phyloP scores from a whole-genome alignment of 2,797 vertebrate species.

The Dicrostonyx torquatus region DNA sequence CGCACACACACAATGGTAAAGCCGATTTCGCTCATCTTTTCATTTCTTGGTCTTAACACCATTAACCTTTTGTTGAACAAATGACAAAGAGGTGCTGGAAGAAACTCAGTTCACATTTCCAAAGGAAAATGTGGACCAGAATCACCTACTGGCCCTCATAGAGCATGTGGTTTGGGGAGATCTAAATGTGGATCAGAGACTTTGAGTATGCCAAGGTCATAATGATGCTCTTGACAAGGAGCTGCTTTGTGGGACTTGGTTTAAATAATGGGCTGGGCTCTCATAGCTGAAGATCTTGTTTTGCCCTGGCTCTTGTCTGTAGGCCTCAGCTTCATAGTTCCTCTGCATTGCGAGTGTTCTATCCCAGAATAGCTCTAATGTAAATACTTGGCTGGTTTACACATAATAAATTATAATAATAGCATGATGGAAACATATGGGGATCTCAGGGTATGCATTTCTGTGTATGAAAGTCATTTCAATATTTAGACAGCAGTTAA shows the following conservation, averaged over 20 bases:
- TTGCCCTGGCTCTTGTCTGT: too few relatives aligned
- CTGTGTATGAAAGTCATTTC: not conserved
- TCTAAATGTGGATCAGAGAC: not conserved
- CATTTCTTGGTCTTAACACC: not conserved
- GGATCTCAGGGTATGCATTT: not conserved
- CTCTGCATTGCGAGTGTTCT: not conserved
- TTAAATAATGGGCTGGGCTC: not conserved
- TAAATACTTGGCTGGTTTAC: not conserved
- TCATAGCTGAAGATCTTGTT: not conserved
- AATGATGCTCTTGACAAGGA: not conserved
- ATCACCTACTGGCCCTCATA: not conserved
- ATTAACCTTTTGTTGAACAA: not conserved
- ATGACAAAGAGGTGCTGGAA: not conserved
- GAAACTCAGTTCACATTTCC: not conserved
- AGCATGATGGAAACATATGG: not conserved
- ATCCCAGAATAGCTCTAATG: conserved; percentile 11
- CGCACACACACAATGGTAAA: not conserved
- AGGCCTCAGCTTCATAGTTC: not conserved
- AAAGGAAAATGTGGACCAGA: not conserved
- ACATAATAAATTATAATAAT: not conserved
- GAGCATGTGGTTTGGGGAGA: not conserved
- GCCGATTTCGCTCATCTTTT: not conserved
- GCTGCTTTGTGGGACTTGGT: not conserved
- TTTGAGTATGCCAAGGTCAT: not conserved
- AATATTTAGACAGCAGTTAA: not conserved